Conservation (phyloP, 2,113 vertebrate species). For the Solenodon paradoxus region DNA sequence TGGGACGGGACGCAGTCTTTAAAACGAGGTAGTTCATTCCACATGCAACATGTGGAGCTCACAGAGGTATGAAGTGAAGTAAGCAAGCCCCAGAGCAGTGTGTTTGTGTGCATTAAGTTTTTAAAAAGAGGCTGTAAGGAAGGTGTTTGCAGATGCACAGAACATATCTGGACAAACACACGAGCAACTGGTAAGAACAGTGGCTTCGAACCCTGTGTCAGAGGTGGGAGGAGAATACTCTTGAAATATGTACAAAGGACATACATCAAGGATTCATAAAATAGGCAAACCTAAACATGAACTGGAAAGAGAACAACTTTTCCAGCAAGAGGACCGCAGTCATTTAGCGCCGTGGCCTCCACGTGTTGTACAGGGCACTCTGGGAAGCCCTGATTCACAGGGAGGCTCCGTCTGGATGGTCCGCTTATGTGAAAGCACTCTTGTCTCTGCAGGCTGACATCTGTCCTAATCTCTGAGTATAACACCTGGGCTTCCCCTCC, state of each 20-base stretch:
- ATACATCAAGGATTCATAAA: neutral
- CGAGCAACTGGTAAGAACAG: neutral
- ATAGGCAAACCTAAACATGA: neutral
- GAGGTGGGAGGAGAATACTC: neutral
- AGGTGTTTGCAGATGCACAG: neutral
- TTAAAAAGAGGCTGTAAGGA: neutral
- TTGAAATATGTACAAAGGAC: neutral
- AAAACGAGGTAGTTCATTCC: neutral
- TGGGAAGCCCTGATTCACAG: neutral
- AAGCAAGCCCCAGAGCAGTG: neutral
- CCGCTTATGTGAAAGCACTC: neutral
- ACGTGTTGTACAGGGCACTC: accelerated
- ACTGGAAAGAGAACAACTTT: neutral
- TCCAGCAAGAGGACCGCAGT: neutral
- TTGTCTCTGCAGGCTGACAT: neutral
- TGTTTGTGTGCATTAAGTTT: neutral
- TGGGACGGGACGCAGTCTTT: neutral
- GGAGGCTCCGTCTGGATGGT: neutral
- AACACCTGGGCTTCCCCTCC: slow-evolving; percentile 47
- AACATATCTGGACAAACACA: neutral
- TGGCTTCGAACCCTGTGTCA: neutral
- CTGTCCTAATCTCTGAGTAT: slow-evolving; percentile 7
- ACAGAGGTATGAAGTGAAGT: neutral
- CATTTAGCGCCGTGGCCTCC: neutral
- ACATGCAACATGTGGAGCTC: neutral